Percentiles rank a stretch among this genome's conserved stretches.
These are phyloP conservation scores for Sceloporus undulatus DNA, from an alignment of 2,113 vertebrate genomes.

Conservation along the genomic window DNA sequence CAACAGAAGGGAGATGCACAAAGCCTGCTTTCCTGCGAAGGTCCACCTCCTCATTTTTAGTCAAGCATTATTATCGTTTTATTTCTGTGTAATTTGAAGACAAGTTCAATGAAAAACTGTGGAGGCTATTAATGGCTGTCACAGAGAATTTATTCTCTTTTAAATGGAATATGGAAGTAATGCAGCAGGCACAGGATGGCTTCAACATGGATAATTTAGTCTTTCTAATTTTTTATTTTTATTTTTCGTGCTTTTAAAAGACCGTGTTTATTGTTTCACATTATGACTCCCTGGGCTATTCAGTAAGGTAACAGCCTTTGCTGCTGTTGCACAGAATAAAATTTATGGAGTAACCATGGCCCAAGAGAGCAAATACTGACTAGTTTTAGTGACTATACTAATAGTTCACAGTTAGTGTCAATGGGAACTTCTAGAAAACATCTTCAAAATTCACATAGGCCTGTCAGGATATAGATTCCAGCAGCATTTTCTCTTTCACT, in stretches of 20 bases:
- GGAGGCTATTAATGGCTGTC: slow-evolving; percentile 69
- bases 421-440: slow-evolving; percentile 53
- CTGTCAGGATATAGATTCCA: slow-evolving; percentile 9
- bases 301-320: slow-evolving; percentile 57
- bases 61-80: slow-evolving; percentile 71
- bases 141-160: slow-evolving; percentile 74
- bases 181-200: slow-evolving; percentile 3
- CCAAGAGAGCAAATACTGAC: slow-evolving; percentile 57
- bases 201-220: slow-evolving; percentile 65
- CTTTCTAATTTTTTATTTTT: slow-evolving; percentile 58
- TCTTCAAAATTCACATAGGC: slow-evolving; percentile 19
- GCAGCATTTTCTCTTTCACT: neutral
- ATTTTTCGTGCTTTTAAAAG: slow-evolving; percentile 41
- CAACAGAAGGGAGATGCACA: slow-evolving; percentile 44
- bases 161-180: slow-evolving; percentile 65
- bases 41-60: slow-evolving; percentile 67
- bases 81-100: slow-evolving; percentile 75
- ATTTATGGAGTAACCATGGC: slow-evolving; percentile 64
- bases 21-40: slow-evolving; percentile 51
- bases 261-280: slow-evolving; percentile 69
- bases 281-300: slow-evolving; percentile 62
- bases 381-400: slow-evolving; percentile 47
- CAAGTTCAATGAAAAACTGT: slow-evolving; percentile 73
- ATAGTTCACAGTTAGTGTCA: slow-evolving; percentile 40
- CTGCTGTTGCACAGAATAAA: slow-evolving; percentile 67